Base-by-base conservation (phyloP, 2,113 vertebrate genomes). In the Carettochelys insculpta region DNA sequence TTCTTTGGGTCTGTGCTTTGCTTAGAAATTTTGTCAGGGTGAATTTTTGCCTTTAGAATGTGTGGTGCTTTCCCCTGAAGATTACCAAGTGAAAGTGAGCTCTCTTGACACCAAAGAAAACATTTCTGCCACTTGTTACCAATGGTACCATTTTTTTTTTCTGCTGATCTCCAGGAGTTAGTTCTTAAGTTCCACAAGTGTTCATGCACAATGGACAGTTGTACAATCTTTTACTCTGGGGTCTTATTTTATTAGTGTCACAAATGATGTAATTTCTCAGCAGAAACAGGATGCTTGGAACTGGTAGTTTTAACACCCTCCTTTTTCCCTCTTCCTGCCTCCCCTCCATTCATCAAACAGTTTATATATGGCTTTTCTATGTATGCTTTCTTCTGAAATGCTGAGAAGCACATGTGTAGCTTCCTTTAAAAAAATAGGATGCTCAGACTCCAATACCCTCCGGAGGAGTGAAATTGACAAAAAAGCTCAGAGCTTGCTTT, bases 221-320 rank as follows among this genome's bases (percentile, higher is more conserved):
- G 85, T 77, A 93, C 88, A 77, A n/a, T 53, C 27, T 77, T 34
- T 54, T 73, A 58, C 38, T 73, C 48, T 48, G 73, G 87, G 75
- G 34, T 92, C 48, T 89, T 75, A 83, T 91, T 93, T 92, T 83
- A 54, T 47, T 58, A 19, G 52, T 91, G 80, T 91, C 86, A 87
- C 53, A 87, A 83, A 58, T 58, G 88, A 87, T 87, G 82, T 31
- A 45, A 83, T 94, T 43, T 90, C 82, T 89, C 24, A 83, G 68
- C 54, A 89, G 38, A 76, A 84, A 43, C 47, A 85, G 73, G 92
- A 93, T 61, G 43, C 88, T 95, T 93, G 83, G 84, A 92, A 95
- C 51, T 90, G 84, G 77, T 96, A 93, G 92, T 95, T 93, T 91
- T 89, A 61, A 20, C 38, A 58, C 79, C 54, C 86, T 43, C 38